Base-by-base conservation (phyloP, 2,113 vertebrate species). In the Rattus rattus region DNA sequence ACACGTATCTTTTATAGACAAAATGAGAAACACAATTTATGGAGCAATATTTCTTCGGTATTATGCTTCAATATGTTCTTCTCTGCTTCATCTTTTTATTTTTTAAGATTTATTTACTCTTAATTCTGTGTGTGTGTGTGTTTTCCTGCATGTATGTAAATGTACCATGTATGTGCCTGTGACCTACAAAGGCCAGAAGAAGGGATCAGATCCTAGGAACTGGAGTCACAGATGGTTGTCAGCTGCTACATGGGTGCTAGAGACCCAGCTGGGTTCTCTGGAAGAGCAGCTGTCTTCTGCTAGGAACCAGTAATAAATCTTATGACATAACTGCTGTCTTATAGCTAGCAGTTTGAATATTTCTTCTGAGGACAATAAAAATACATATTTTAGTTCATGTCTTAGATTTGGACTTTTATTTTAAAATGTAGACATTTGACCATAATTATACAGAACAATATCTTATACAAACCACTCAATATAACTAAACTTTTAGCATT, bases 321-420 rank as follows among this genome's bases (percentile, higher is more conserved):
- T 43, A 69, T 69, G 59, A 75, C 19, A 30, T 22, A 69, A 88
- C 36, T 90, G 13, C 70, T 92, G 63, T n/a, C 67, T 79, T 91
- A 22, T 8, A 91, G 30, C 19, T 91, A 86, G 43, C 7, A 39
- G n/a, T 90, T 16, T 73, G 75, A 94, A 69, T 17, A 83, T 36
- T 92, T 81, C 56, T 91, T 81, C 86, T 52, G 88, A 77, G 70
- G 17, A 79, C 52, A 28, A 10, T 88, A 76, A 88, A 97, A 83
- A 76, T 79, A 84, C 6, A 83, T 88, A 90, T 65, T 92, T 94
- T 81, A 94, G 88, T 17, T 52, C 16, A 22, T 83, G 28, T 88
- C 43, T 89, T 96, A 56, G 72, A 91, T 93, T 96, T 96, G 39
- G 26, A 70, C 26, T 96, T 97, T 91, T 93, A 59, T 85, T 96